phyloP scores from a whole-genome alignment of 2,888 invertebrate species.

The Folsomia candida region DNA sequence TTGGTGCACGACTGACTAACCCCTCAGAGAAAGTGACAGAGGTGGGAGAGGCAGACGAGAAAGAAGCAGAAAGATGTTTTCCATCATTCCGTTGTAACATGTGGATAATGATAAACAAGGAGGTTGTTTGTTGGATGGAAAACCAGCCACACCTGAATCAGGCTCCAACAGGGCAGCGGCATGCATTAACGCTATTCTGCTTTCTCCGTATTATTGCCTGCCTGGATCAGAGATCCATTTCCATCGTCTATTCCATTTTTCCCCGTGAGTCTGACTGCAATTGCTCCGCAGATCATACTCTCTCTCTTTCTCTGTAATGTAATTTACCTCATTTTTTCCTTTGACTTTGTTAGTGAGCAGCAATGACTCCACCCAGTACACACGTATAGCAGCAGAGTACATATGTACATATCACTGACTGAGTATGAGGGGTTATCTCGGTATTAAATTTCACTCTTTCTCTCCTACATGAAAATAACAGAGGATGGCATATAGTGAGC shows the following conservation, averaged over 20 bases:
- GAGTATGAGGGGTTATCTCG: conserved; percentile 7
- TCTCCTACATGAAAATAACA: background rate
- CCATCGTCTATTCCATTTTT: background rate
- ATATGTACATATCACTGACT: no score
- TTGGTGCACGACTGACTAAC: background rate
- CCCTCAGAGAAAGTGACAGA: background rate
- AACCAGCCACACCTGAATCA: conserved; percentile 2
- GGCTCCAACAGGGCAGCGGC: background rate
- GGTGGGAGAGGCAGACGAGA: background rate
- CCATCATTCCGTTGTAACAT: conserved; percentile 2
- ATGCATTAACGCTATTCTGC: background rate
- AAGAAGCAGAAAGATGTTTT: conserved; percentile 5
- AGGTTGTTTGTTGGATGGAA: background rate
- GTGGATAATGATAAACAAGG: conserved; percentile 7
- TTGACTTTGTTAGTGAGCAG: background rate
- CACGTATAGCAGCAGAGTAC: background rate
- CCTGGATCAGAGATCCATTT: background rate
- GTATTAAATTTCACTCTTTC: conserved; percentile 15
- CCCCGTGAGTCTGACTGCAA: background rate
- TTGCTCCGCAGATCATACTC: background rate
- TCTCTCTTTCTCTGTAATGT: background rate
- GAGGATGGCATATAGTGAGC: background rate
- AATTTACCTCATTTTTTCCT: conserved; percentile 5
- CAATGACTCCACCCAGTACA: conserved; percentile 14
- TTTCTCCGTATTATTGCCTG: no score